These are phyloP conservation scores for Zhengitettix transpicula DNA, from an alignment of 2,888 invertebrate species.

Conservation along the genomic window DNA sequence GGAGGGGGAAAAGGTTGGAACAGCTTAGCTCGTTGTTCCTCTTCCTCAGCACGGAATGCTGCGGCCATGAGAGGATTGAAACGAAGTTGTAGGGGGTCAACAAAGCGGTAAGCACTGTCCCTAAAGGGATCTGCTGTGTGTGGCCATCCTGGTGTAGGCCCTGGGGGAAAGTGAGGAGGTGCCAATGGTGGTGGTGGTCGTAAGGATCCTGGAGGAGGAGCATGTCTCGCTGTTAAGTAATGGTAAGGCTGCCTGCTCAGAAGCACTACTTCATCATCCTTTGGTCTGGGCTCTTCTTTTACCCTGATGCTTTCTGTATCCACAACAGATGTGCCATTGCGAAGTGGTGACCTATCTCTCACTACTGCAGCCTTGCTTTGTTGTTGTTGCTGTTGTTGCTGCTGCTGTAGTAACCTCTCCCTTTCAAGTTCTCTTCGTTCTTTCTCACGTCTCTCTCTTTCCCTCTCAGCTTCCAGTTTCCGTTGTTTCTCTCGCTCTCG, in stretches of 20 bases:
- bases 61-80: conserved; percentile 68
- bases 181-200: conserved; percentile 22
- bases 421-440: conserved; percentile 24
- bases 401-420: conserved; percentile 37
- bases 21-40: conserved; percentile 57
- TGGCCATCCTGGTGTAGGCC: conserved; percentile 16
- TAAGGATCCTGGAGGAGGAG: background rate
- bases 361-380: conserved; percentile 14
- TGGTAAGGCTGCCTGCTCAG: conserved; percentile 26
- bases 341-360: conserved; percentile 56
- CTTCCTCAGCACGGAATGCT: conserved; percentile 46
- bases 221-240: background rate
- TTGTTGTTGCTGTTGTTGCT: conserved; percentile 25
- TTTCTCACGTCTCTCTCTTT: conserved; percentile 13
- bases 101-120: conserved; percentile 46
- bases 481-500: conserved; percentile 34
- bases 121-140: conserved; percentile 29
- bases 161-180: conserved; percentile 26
- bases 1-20: conserved; percentile 39
- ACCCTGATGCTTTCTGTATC: conserved; percentile 33
- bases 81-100: conserved; percentile 44
- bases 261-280: conserved; percentile 21
- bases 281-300: conserved; percentile 41
- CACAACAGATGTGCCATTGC: conserved; percentile 37
- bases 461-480: conserved; percentile 15